Evolutionary conservation across 2,888 invertebrate genomes (phyloP).

Genomic region (Tiphia femorata): DNA sequence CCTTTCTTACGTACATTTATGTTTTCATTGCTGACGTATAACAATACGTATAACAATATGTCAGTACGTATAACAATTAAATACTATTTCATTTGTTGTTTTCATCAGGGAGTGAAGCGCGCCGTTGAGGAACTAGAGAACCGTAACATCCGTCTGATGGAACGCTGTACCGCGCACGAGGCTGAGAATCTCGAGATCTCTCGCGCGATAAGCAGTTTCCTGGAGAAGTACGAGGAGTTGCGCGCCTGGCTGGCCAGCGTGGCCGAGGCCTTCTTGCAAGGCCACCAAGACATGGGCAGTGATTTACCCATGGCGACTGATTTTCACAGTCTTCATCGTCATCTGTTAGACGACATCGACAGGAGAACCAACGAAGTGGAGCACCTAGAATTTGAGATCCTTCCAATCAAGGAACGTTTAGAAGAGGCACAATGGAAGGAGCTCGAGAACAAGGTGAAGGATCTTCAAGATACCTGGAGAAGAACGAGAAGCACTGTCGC

Average conservation of each 20-base stretch:
- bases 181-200: slow-evolving; percentile 80
- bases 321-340: slow-evolving; percentile 81
- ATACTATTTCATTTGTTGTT: not conserved
- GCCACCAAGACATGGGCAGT: slow-evolving; percentile 82
- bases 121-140: slow-evolving; percentile 82
- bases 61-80: too few relatives aligned
- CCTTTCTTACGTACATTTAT: too few relatives aligned
- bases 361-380: slow-evolving; percentile 76
- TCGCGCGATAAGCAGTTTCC: slow-evolving; percentile 77
- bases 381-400: slow-evolving; percentile 68
- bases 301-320: slow-evolving; percentile 77
- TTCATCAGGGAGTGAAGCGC: slow-evolving; percentile 73
- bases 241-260: slow-evolving; percentile 82
- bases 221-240: slow-evolving; percentile 78
- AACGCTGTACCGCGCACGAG: slow-evolving; percentile 76
- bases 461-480: slow-evolving; percentile 76
- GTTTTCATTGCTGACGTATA: too few relatives aligned
- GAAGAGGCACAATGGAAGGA: slow-evolving; percentile 77
- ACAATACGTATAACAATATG: too few relatives aligned
- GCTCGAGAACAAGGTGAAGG: slow-evolving; percentile 75
- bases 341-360: slow-evolving; percentile 80
- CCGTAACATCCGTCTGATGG: slow-evolving; percentile 76
- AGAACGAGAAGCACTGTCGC: slow-evolving; percentile 74
- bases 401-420: slow-evolving; percentile 73
- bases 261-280: slow-evolving; percentile 80